Base-by-base conservation (phyloP, 2,888 invertebrate genomes). In the Malacosoma neustria region DNA sequence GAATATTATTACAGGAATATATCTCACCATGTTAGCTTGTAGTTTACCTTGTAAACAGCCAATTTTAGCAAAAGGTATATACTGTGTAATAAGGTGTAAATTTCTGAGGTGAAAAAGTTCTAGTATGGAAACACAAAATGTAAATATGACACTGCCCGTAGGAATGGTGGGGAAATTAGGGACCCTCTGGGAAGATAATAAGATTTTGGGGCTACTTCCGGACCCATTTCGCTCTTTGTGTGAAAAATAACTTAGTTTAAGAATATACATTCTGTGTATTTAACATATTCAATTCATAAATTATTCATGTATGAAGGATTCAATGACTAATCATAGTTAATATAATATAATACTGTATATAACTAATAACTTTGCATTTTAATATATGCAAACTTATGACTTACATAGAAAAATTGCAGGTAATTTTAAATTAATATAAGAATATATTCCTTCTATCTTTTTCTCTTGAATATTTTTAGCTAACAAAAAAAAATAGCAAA, bases 161-260 rank as follows among this genome's bases (percentile, higher is more conserved):
- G 29, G 37, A 39, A 45, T 51, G 48, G 41, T 48, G 48, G 38
- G 50, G 47, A 59, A 58, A 57, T 57, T 52, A 52, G 57, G 56
- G 44, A 41, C 48, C 44, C 51, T 54, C 54, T 48, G 48, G 51
- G 42, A 47, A 42, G 41, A 48, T 60, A 57, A 61, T 56, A 54
- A 44, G 46, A 54, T 61, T 60, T 55, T 47, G 37, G n/a, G 39
- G 50, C 51, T 53, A 50, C 48, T 51, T 56, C 49, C 58, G 42
- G 45, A 41, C 37, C 48, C 40, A 49, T 40, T 22, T 22, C 22
- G 34, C 37, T 40, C 34, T 43, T 35, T 22, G 22, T 5, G 22
- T 22, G 22, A 22, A 22, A 22, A 22, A 22, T 22, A 22, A 22
- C 22, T 22, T 34, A 22, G 6, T 22, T 22, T 22, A 22, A 7